Evolutionary conservation across 2,113 vertebrate species (phyloP).

Genomic region (Sceloporus tristichus): DNA sequence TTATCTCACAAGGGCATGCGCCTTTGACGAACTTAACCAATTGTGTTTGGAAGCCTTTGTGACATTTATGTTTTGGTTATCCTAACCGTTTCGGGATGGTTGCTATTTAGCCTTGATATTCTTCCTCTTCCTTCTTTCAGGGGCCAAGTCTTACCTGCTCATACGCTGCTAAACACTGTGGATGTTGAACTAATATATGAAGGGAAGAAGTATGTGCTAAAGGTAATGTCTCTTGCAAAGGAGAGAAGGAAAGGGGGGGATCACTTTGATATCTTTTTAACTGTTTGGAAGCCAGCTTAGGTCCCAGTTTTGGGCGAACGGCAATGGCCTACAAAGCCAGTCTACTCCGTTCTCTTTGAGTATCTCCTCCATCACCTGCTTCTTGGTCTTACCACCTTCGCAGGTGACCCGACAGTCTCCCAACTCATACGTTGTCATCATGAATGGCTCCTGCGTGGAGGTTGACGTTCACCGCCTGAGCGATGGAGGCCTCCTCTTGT

Average conservation of each 20-base stretch:
- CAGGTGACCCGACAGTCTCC: constrained; percentile 96
- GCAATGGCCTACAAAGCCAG: background rate
- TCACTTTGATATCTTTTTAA: no score
- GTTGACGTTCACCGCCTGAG: constrained; percentile 96
- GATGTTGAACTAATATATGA: constrained; percentile 97
- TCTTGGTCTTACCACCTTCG: background rate
- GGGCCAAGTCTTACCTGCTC: constrained; percentile 95
- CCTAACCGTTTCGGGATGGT: no score
- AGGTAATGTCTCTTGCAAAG: constrained; percentile 69
- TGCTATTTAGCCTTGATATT: background rate
- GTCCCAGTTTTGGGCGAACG: background rate
- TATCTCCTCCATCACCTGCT: background rate
- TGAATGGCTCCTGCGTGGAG: constrained; percentile 91
- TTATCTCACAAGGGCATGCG: no score
- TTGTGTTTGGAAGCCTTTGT: background rate
- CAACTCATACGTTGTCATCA: constrained; percentile 97
- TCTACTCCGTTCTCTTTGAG: background rate
- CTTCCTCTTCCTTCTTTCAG: constrained; percentile 72
- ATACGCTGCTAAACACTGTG: constrained; percentile 95
- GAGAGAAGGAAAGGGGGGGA: no score
- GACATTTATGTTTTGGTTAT: background rate
- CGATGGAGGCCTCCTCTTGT: constrained; percentile 93
- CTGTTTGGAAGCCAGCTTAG: no score
- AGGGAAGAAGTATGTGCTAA: constrained; percentile 92
- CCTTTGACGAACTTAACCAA: no score